Evolutionary conservation across 2,113 vertebrate species (phyloP), one percentile per base, ranked within the genome.

Genomic region (Anas platyrhynchos): DNA sequence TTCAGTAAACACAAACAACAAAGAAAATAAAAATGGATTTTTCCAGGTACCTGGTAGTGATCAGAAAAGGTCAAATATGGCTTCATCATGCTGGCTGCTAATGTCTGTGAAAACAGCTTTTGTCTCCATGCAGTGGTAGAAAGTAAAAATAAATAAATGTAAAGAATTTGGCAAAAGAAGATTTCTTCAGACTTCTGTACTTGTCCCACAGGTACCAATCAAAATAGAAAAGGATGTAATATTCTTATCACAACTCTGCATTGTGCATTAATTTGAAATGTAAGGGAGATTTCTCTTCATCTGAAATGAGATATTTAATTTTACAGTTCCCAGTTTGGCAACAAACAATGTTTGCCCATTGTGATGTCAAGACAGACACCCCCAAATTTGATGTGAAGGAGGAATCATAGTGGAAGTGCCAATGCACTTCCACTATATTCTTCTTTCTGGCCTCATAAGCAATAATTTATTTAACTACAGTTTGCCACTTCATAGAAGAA

Each of bases 381-480:
- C 84, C 22, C 16, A 86, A 87, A 44, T 87, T 83, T 86, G 90
- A 79, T 50, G 50, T 61, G 73, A 80, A 83, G 38, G 43, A 55
- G 26, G 27, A 88, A 41, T 59, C 21, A 73, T 0, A 85, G 14
- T 32, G 10, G 89, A 76, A 79, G 48, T 76, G 15, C 41, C 68
- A 75, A 59, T 34, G 34, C 34, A 34, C 34, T 34, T 34, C 34
- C 34, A 34, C 34, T 34, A 87, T 38, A 43, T 84, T 88, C 73
- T 93, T 81, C 61, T 91, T 93, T 41, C 63, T 91, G 80, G 77
- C 31, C 41, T 88, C 44, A 46, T 31, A 76, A 82, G 36, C 21
- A 93, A 77, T 62, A 84, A 54, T 72, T 90, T 91, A 90, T 54
- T 92, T 72, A 78, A 59, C 43, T 71, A 65, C n/a, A 71, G 54